A percentile compares a stretch with the other conserved stretches of the same genome.
phyloP scores from a whole-genome alignment of 2,888 invertebrate species.

The Microctonus hyperodae region DNA sequence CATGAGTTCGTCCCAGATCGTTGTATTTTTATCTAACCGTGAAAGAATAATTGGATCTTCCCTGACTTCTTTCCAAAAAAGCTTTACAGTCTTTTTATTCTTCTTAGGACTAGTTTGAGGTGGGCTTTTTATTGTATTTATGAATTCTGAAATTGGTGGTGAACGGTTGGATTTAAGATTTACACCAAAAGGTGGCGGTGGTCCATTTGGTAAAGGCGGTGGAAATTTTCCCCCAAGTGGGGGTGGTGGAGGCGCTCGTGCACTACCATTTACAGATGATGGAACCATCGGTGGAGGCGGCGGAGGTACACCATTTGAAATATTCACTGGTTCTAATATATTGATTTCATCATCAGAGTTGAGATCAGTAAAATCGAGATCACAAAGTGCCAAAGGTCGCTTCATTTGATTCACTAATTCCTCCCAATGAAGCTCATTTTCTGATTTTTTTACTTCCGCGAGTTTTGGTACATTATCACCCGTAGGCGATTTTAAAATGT shows the following conservation, averaged over 20 bases:
- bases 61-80: constrained; percentile 97
- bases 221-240: constrained; percentile 56
- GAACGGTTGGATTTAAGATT: constrained; percentile 52
- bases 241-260: constrained; percentile 65
- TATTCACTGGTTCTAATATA: constrained; percentile 72
- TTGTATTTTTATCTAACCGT: constrained; percentile 66
- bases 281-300: constrained; percentile 81
- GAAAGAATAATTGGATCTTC: constrained; percentile 75
- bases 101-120: constrained; percentile 69
- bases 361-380: constrained; percentile 96
- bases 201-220: constrained; percentile 62
- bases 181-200: constrained; percentile 59
- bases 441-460: constrained; percentile 82
- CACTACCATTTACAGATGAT: constrained; percentile 65
- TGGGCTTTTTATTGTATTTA: constrained; percentile 54
- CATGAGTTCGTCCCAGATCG: constrained; percentile 92
- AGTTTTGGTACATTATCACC: constrained; percentile 72
- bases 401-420: constrained; percentile 80
- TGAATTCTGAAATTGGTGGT: constrained; percentile 25
- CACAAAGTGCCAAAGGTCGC: constrained; percentile 84
- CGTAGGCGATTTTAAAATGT: constrained; percentile 76
- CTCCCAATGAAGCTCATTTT: constrained; percentile 96
- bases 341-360: constrained; percentile 88
- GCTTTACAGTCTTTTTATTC: constrained; percentile 94
- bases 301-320: constrained; percentile 75